phyloP scores from a whole-genome alignment of 2,797 vertebrate species.

The Rhinella marina region DNA sequence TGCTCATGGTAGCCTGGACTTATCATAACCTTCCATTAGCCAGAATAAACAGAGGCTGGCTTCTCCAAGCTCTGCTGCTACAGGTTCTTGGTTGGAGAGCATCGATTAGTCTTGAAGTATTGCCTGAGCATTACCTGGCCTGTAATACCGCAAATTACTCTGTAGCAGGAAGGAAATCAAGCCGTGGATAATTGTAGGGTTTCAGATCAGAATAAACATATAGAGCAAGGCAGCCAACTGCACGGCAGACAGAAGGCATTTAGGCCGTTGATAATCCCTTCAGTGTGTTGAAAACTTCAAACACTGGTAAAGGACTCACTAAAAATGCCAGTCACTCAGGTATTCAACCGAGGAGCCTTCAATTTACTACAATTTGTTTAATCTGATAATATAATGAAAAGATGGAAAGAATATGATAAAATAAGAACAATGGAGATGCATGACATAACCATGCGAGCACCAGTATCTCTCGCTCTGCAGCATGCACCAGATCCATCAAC shows the following conservation, averaged over 20 bases:
- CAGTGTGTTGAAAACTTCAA: conserved; percentile 18
- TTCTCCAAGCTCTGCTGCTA: conserved; percentile 78
- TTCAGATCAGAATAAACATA: conserved; percentile 34
- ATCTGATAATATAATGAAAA: neutral
- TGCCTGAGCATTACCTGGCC: conserved; percentile 36
- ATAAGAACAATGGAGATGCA: neutral
- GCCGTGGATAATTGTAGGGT: conserved; percentile 37
- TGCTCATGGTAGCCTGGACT: conserved; percentile 65
- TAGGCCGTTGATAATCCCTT: conserved; percentile 52
- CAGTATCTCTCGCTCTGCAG: neutral
- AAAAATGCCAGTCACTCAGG: neutral
- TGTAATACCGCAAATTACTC: conserved; percentile 35
- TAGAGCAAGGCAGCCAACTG: conserved; percentile 23
- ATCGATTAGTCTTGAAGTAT: conserved; percentile 56
- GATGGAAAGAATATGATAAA: neutral
- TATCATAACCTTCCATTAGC: conserved; percentile 68
- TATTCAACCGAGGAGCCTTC: neutral
- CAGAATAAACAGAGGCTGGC: conserved; percentile 77
- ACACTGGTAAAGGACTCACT: neutral
- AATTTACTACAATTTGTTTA: neutral
- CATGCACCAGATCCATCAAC: neutral
- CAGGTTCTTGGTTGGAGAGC: conserved; percentile 67
- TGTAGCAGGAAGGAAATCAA: conserved; percentile 43
- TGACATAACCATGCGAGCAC: neutral
- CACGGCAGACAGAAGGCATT: conserved; percentile 32